Conservation (phyloP, 2,888 invertebrate genomes). For the Noctua janthina region DNA sequence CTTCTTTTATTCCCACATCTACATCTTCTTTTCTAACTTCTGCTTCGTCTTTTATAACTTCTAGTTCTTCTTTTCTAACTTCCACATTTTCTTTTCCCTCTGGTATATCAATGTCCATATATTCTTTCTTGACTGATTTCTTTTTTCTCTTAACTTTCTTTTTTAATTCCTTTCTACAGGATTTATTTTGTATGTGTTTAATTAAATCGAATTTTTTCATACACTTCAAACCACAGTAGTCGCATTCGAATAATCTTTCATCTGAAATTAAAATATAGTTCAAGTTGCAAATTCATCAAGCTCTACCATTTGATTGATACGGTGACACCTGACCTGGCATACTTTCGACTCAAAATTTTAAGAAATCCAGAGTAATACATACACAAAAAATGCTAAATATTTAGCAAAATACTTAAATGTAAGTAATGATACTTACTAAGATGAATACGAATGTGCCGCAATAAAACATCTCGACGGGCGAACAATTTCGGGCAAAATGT, state of each 20-base stretch:
- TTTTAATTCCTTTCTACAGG: slow-evolving; percentile 34
- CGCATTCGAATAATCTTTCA: slow-evolving; percentile 72
- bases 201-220: slow-evolving; percentile 63
- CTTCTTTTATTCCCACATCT: too few relatives aligned
- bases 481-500: slow-evolving; percentile 39
- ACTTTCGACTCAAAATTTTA: not conserved
- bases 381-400: not conserved
- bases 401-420: not conserved
- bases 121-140: not conserved
- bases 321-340: not conserved
- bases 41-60: slow-evolving; percentile 1
- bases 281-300: not conserved
- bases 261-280: slow-evolving; percentile 69
- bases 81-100: not conserved
- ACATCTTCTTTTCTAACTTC: not conserved
- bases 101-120: not conserved
- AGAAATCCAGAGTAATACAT: not conserved
- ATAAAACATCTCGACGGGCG: slow-evolving; percentile 46
- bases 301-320: too few relatives aligned
- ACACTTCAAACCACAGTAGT: slow-evolving; percentile 72
- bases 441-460: slow-evolving; percentile 44
- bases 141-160: not conserved
- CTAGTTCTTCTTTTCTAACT: not conserved
- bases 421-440: slow-evolving; percentile 24
- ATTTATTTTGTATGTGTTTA: slow-evolving; percentile 67